phyloP scores from a whole-genome alignment of 2,113 vertebrate genomes.

The Dissostichus mawsoni region DNA sequence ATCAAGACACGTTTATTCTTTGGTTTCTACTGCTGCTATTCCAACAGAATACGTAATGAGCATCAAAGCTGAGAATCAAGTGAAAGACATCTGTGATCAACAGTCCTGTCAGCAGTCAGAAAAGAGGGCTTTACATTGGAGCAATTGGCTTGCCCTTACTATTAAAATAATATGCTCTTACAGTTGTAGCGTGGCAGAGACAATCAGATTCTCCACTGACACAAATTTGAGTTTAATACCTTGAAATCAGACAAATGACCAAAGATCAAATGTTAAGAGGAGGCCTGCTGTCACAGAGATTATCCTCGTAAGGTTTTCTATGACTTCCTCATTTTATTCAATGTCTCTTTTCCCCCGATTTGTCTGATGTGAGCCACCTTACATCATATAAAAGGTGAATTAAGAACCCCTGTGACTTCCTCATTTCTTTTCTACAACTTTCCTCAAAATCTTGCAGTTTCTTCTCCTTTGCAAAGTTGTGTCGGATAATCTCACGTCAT shows the following conservation, averaged over 20 bases:
- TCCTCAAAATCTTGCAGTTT: constrained; percentile 10
- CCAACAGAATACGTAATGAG: constrained; percentile 14
- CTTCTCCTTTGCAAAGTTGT: constrained; percentile 20
- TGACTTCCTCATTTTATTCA: constrained; percentile 13
- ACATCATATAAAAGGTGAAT: constrained; percentile 23
- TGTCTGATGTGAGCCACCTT: constrained; percentile 26
- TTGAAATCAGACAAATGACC: constrained; percentile 45
- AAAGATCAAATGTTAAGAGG: constrained; percentile 50
- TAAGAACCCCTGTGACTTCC: not conserved
- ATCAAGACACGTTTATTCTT: not conserved
- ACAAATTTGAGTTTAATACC: constrained; percentile 49
- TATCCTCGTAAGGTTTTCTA: constrained; percentile 2
- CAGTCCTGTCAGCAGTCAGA: constrained; percentile 30
- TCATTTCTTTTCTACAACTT: constrained; percentile 3
- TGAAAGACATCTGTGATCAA: constrained; percentile 14
- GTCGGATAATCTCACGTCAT: constrained; percentile 34
- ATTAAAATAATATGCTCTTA: constrained; percentile 4
- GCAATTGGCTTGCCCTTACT: constrained; percentile 28
- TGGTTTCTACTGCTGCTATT: not conserved
- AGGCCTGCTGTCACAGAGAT: constrained; percentile 23
- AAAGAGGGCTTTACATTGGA: constrained; percentile 30
- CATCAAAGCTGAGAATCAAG: not conserved
- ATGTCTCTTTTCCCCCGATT: not conserved
- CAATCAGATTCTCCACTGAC: constrained; percentile 23
- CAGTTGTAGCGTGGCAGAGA: constrained; percentile 15